Evolutionary conservation across 2,797 vertebrate genomes (phyloP).

Genomic region (Enteromius paludinosus): DNA sequence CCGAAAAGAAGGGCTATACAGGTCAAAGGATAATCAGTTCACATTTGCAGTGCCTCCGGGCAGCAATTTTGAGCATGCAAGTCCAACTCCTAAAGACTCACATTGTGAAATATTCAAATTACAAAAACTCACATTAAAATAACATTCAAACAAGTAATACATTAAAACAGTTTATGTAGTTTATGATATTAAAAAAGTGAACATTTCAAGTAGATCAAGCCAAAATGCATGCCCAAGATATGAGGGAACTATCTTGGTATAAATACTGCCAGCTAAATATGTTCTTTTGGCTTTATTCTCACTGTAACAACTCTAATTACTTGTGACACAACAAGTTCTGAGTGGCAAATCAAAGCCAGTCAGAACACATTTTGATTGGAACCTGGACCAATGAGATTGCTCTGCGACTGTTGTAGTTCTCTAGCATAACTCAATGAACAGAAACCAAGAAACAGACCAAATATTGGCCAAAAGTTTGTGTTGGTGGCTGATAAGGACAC

Average conservation of each 20-base stretch:
- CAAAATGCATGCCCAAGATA: background rate
- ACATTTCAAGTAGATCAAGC: background rate
- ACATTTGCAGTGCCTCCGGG: background rate
- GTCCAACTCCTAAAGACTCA: background rate
- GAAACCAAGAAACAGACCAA: background rate
- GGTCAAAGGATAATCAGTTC: background rate
- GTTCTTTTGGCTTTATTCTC: background rate
- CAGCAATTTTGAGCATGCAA: background rate
- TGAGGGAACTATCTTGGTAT: background rate
- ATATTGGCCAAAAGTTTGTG: background rate
- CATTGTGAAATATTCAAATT: background rate
- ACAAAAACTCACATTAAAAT: background rate
- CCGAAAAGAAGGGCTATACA: constrained; percentile 35
- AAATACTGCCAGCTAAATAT: background rate
- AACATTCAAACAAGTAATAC: background rate
- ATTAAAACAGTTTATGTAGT: too few relatives aligned
- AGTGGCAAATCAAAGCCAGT: background rate
- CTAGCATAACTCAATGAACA: background rate
- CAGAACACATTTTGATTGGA: background rate
- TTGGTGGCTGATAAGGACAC: background rate
- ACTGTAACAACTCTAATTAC: background rate
- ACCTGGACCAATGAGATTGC: background rate
- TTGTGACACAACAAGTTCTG: background rate
- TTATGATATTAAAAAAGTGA: background rate
- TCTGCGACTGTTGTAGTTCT: background rate